These are phyloP conservation scores for Lycorma delicatula DNA, from an alignment of 1,140 invertebrate species.

Conservation along the genomic window DNA sequence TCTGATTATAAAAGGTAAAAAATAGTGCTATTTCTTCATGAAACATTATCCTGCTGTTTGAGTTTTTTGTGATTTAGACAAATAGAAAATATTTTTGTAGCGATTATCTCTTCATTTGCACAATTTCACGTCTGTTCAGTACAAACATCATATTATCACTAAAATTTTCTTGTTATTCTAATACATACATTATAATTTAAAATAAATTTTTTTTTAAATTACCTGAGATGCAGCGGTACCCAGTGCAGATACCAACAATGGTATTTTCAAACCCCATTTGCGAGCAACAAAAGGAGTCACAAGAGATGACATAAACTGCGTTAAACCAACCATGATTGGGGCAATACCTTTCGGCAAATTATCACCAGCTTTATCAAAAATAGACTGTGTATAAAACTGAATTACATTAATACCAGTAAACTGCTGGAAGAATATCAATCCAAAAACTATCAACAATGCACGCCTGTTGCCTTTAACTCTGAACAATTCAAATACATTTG, in stretches of 20 bases:
- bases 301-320: slow-evolving; percentile 57
- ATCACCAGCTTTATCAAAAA: slow-evolving; percentile 52
- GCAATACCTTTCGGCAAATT: slow-evolving; percentile 46
- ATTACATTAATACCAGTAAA: slow-evolving; percentile 55
- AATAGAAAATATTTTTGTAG: too few relatives aligned
- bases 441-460: slow-evolving; percentile 58
- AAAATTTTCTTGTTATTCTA: too few relatives aligned
- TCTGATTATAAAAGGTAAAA: too few relatives aligned
- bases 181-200: too few relatives aligned
- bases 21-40: too few relatives aligned
- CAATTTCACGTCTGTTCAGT: too few relatives aligned
- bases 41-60: too few relatives aligned
- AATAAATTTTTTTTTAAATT: too few relatives aligned
- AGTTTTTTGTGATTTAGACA: too few relatives aligned
- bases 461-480: slow-evolving; percentile 46
- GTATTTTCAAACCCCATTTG: slow-evolving; percentile 55
- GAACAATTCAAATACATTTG: slow-evolving; percentile 45
- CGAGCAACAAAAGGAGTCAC: slow-evolving; percentile 66
- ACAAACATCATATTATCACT: too few relatives aligned
- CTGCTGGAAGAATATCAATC: slow-evolving; percentile 64
- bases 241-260: slow-evolving; percentile 60
- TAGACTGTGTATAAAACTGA: slow-evolving; percentile 58
- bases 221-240: slow-evolving; percentile 48
- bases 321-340: slow-evolving; percentile 68
- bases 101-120: too few relatives aligned